A percentile compares a stretch with the other conserved stretches of the same genome.
phyloP scores from a whole-genome alignment of 2,888 invertebrate species.

The Flabesymbios commensalis region DNA sequence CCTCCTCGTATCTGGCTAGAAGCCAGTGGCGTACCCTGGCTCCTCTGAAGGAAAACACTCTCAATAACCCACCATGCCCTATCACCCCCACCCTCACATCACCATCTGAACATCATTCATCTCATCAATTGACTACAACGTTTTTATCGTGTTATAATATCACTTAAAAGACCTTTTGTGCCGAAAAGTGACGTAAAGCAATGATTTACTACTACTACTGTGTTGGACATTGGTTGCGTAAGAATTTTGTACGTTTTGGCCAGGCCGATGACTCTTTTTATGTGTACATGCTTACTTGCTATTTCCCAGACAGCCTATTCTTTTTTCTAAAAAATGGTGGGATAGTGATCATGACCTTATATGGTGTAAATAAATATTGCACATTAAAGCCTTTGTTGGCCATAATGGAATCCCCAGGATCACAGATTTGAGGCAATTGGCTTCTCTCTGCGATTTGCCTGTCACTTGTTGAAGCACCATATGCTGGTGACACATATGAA shows the following conservation, averaged over 20 bases:
- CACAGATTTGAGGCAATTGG: not conserved
- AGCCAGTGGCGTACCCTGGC: no score
- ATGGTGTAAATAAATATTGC: constrained; percentile 30
- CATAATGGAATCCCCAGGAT: constrained; percentile 11
- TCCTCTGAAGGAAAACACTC: no score
- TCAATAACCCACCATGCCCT: no score
- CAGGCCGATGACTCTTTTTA: constrained; percentile 34
- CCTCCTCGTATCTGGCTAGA: no score
- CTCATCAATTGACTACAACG: no score
- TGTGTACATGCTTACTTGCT: constrained; percentile 32
- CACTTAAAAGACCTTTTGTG: no score
- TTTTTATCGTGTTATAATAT: no score
- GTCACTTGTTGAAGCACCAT: constrained; percentile 42
- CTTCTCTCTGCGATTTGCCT: constrained; percentile 16
- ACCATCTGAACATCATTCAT: no score
- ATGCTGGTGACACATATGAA: constrained; percentile 35
- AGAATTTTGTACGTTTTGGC: constrained; percentile 21
- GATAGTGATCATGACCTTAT: constrained; percentile 31
- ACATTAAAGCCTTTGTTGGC: constrained; percentile 26
- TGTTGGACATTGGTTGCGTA: constrained; percentile 1
- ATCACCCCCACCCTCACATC: no score
- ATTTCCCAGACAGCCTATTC: constrained; percentile 30
- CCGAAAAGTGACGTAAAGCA: no score
- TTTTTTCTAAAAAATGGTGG: constrained; percentile 35
- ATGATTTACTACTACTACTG: no score